phyloP scores from a whole-genome alignment of 2,797 vertebrate species.

The Platalea minor region DNA sequence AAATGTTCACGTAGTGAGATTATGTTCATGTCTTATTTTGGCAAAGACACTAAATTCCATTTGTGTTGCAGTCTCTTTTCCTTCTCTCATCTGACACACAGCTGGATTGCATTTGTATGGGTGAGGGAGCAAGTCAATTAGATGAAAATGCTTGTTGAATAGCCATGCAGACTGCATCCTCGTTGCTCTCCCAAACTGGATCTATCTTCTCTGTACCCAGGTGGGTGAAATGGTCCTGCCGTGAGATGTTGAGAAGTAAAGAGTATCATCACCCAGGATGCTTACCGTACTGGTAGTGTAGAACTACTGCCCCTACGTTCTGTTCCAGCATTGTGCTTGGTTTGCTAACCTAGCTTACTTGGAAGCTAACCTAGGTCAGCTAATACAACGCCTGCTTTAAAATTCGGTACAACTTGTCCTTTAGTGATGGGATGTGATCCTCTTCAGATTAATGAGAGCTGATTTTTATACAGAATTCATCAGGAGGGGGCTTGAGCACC shows the following conservation, averaged over 20 bases:
- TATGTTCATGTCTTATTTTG: not conserved
- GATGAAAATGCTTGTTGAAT: not conserved
- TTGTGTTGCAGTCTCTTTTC: not conserved
- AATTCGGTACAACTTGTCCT: too few species aligned
- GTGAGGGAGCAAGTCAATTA: not conserved
- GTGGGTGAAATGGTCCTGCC: not conserved
- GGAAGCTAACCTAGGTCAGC: not conserved
- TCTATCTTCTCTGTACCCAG: fast-evolving
- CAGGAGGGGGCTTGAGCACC: not conserved
- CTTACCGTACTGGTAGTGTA: fast-evolving
- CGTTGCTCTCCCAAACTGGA: not conserved
- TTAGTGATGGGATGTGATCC: not conserved
- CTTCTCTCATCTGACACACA: not conserved
- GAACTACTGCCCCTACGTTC: not conserved
- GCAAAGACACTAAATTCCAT: not conserved
- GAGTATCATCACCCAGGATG: not conserved
- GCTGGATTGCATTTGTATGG: not conserved
- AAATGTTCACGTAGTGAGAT: not conserved
- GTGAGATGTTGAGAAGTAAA: not conserved
- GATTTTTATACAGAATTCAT: not conserved
- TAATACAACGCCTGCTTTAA: not conserved
- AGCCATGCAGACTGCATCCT: not conserved
- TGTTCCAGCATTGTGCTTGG: not conserved
- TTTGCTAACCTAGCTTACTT: not conserved
- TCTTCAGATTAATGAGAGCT: not conserved